Percentiles rank a stretch among this genome's conserved stretches.
Conservation (phyloP, 1,140 invertebrate species). For the Drosophila orosa region DNA sequence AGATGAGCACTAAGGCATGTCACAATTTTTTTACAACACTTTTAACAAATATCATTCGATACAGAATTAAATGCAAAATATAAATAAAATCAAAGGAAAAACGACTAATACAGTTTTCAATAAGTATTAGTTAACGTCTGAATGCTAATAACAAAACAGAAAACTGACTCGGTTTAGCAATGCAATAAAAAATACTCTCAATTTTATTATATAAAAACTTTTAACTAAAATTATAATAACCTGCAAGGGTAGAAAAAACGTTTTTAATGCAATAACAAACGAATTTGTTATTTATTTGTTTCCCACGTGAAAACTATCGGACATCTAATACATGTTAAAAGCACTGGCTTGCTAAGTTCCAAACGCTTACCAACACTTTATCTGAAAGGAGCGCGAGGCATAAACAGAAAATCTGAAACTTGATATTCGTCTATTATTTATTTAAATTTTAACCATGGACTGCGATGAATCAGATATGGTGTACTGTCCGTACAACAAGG, state of each 20-base stretch:
- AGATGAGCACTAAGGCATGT: background rate
- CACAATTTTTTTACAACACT: background rate
- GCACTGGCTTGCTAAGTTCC: background rate
- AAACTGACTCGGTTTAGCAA: too few species aligned
- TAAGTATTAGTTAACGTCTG: too few species aligned
- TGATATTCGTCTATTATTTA: background rate
- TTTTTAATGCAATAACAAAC: too few species aligned
- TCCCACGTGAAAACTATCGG: background rate
- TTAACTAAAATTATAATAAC: too few species aligned
- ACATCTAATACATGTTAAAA: background rate
- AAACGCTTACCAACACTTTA: background rate
- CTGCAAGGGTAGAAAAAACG: too few species aligned
- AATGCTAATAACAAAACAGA: too few species aligned
- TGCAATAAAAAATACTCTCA: too few species aligned
- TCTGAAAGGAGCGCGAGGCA: background rate
- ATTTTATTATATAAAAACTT: too few species aligned
- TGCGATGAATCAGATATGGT: slow-evolving; percentile 59
- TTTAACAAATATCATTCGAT: background rate
- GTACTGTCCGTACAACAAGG: slow-evolving; percentile 66
- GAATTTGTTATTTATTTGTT: too few species aligned
- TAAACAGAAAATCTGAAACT: background rate
- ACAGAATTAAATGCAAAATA: background rate
- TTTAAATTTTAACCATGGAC: slow-evolving; percentile 15
- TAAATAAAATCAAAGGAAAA: background rate
- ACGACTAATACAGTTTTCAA: too few species aligned